Percentiles rank a stretch among this genome's conserved stretches.
Evolutionary conservation across 2,888 invertebrate genomes (phyloP).

Genomic region (Pyrocoelia pectoralis): DNA sequence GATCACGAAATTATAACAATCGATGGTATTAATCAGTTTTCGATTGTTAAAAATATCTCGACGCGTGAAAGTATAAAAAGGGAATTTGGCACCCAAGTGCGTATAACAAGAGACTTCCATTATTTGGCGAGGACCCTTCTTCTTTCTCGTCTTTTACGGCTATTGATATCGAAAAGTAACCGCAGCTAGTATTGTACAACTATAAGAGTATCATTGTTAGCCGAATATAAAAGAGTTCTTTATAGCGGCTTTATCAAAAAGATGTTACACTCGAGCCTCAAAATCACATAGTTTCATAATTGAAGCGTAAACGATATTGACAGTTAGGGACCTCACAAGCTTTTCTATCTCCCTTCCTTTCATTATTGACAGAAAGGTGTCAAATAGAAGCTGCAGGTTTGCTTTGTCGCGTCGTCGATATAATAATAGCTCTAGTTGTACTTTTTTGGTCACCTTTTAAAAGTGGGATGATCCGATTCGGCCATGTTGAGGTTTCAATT

Average conservation of each 20-base stretch:
- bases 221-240: constrained; percentile 31
- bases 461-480: constrained; percentile 15
- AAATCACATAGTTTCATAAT: constrained; percentile 3
- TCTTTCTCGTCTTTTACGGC: constrained; percentile 29
- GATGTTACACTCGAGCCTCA: constrained; percentile 14
- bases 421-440: background rate
- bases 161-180: constrained; percentile 36
- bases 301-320: constrained; percentile 8
- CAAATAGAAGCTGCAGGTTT: constrained; percentile 3
- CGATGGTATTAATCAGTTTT: constrained; percentile 10
- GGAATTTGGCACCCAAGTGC: constrained; percentile 26
- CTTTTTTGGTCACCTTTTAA: background rate
- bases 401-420: background rate
- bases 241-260: constrained; percentile 32
- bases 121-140: constrained; percentile 27
- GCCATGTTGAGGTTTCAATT: constrained; percentile 13
- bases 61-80: background rate
- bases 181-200: constrained; percentile 30
- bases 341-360: constrained; percentile 1
- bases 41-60: constrained; percentile 11
- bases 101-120: constrained; percentile 22
- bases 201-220: constrained; percentile 33
- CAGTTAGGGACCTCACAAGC: constrained; percentile 5
- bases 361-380: constrained; percentile 2
- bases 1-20: constrained; percentile 12